phyloP scores from a whole-genome alignment of 2,888 invertebrate species.

The Orchesella flavescens region DNA sequence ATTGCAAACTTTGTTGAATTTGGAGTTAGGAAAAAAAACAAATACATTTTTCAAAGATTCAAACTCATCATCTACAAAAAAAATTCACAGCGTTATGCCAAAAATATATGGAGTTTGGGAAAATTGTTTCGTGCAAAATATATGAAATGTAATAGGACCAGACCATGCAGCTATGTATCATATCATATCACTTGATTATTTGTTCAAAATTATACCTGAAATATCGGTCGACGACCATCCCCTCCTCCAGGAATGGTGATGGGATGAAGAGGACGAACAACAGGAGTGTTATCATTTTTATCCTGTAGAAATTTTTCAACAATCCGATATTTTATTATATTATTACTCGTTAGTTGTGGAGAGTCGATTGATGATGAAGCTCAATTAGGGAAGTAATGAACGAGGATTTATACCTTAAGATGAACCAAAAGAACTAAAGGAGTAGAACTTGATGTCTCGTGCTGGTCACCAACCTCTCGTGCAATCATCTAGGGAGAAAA shows the following conservation, averaged over 20 bases:
- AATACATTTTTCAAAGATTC: too few relatives aligned
- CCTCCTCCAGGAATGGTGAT: slow-evolving; percentile 87
- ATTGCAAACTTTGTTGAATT: too few relatives aligned
- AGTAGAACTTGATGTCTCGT: slow-evolving; percentile 84
- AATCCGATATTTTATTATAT: too few relatives aligned
- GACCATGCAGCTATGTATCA: slow-evolving; percentile 15
- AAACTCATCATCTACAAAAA: too few relatives aligned
- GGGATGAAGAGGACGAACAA: slow-evolving; percentile 85
- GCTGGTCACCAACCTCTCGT: slow-evolving; percentile 81
- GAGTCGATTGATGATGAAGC: too few relatives aligned
- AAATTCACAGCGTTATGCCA: too few relatives aligned
- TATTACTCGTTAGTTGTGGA: too few relatives aligned
- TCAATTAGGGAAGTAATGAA: too few relatives aligned
- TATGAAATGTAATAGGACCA: background rate
- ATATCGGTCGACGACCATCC: slow-evolving; percentile 81
- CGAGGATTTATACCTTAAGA: slow-evolving; percentile 43
- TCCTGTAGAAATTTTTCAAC: slow-evolving; percentile 78
- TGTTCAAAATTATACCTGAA: slow-evolving; percentile 78
- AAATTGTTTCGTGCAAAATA: background rate
- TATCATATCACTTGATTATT: background rate
- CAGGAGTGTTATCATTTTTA: slow-evolving; percentile 90
- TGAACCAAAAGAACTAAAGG: slow-evolving; percentile 85
- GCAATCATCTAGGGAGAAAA: slow-evolving; percentile 81
- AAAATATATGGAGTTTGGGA: background rate
- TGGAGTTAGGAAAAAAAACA: too few relatives aligned